Evolutionary conservation across 2,113 vertebrate species (phyloP).

Genomic region (Pelvicachromis taeniatus): DNA sequence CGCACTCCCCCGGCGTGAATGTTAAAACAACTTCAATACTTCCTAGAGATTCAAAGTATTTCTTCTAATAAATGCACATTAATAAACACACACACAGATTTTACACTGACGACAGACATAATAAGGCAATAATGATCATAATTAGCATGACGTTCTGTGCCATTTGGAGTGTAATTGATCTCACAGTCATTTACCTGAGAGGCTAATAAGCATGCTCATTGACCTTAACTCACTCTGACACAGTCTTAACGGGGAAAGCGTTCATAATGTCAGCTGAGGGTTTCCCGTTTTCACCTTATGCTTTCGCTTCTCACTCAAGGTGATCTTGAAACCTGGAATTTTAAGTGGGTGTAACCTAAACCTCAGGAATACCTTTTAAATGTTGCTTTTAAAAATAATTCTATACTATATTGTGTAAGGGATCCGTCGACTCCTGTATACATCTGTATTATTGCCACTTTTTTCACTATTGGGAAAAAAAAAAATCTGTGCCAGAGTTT

Average conservation of each 20-base stretch:
- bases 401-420: not conserved
- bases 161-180: constrained; percentile 46
- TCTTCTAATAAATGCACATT: not conserved
- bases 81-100: not conserved
- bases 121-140: constrained; percentile 43
- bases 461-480: not conserved
- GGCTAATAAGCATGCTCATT: constrained; percentile 5
- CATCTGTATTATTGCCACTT: not conserved
- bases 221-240: constrained; percentile 6
- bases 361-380: not conserved
- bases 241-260: not conserved
- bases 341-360: not conserved
- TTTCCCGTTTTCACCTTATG: not conserved
- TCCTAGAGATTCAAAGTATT: not conserved
- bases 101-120: constrained; percentile 10
- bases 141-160: constrained; percentile 32
- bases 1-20: not conserved
- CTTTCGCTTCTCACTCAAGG: not conserved
- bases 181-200: constrained; percentile 3
- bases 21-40: not conserved
- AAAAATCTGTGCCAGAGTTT: not conserved
- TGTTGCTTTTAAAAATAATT: not conserved
- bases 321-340: not conserved
- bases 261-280: not conserved
- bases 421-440: not conserved